Evolutionary conservation across 92 coral and sea anemone species (phyloP).

Genomic region (Porites evermanni): DNA sequence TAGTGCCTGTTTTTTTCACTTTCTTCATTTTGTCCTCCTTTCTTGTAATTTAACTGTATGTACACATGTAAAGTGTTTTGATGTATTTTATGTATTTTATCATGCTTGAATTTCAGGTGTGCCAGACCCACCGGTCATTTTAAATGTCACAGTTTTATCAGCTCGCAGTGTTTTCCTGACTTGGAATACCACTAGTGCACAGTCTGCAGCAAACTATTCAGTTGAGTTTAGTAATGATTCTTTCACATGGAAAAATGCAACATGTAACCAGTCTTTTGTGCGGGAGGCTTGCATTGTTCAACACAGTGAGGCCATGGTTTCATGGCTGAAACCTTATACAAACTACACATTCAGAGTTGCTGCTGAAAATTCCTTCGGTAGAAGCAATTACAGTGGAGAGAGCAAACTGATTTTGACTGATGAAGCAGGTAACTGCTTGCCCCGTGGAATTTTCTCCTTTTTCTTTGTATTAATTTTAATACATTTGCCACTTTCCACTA

Average conservation of each 20-base stretch:
- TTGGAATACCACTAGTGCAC: conserved; percentile 21
- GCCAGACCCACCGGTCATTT: conserved; percentile 35
- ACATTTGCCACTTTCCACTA: too few relatives aligned
- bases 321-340: conserved; percentile 14
- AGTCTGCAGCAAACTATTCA: conserved; percentile 13
- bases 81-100: neutral
- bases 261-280: conserved; percentile 12
- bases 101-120: neutral
- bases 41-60: too few relatives aligned
- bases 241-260: conserved; percentile 8
- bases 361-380: neutral
- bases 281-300: conserved; percentile 13
- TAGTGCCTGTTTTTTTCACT: too few relatives aligned
- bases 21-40: too few relatives aligned
- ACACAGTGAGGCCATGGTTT: conserved; percentile 10
- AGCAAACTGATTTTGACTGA: conserved; percentile 16
- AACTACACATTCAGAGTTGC: conserved; percentile 44
- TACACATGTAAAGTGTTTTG: too few relatives aligned
- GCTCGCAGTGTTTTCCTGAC: neutral
- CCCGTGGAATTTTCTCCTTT: too few relatives aligned
- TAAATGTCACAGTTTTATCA: conserved; percentile 10
- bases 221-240: conserved; percentile 23
- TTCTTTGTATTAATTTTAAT: too few relatives aligned
- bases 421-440: conserved; percentile 27
- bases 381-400: conserved; percentile 30